A percentile compares a stretch with the other conserved stretches of the same genome.
Conservation (phyloP, 2,888 invertebrate genomes). For the Meandrusa payeni region DNA sequence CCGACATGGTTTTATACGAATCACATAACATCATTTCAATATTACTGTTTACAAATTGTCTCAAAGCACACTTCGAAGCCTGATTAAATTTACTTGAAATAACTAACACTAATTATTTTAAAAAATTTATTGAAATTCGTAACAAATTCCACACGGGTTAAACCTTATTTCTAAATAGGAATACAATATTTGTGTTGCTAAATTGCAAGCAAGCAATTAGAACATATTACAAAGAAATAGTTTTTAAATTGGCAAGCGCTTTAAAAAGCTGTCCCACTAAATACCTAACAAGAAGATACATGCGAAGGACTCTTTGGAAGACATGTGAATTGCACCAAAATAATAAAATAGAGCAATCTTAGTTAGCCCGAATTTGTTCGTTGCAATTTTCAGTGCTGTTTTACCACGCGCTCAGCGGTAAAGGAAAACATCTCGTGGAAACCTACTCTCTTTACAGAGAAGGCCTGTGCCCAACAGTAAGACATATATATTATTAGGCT, state of each 20-base stretch:
- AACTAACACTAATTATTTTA: background rate
- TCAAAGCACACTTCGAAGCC: background rate
- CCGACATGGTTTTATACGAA: conserved; percentile 60
- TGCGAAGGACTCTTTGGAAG: too few relatives aligned
- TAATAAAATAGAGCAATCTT: too few relatives aligned
- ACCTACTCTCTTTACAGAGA: too few relatives aligned
- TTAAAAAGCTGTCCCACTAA: too few relatives aligned
- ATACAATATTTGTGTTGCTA: conserved; percentile 30
- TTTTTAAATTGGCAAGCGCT: too few relatives aligned
- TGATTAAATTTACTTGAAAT: conserved; percentile 1
- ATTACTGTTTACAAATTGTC: conserved; percentile 38
- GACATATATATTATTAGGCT: too few relatives aligned
- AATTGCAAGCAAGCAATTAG: conserved; percentile 15
- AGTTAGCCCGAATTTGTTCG: too few relatives aligned
- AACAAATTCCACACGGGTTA: conserved; percentile 23
- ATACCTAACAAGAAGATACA: too few relatives aligned
- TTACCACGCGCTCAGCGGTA: too few relatives aligned
- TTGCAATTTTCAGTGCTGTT: too few relatives aligned
- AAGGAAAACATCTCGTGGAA: too few relatives aligned
- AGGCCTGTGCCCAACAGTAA: too few relatives aligned
- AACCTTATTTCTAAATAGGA: conserved; percentile 30
- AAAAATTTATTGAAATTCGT: conserved; percentile 17
- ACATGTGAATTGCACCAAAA: conserved; percentile 1
- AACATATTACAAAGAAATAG: conserved; percentile 6
- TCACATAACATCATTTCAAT: conserved; percentile 57